phyloP scores from a whole-genome alignment of 2,888 invertebrate species.

The Ischnura elegans region DNA sequence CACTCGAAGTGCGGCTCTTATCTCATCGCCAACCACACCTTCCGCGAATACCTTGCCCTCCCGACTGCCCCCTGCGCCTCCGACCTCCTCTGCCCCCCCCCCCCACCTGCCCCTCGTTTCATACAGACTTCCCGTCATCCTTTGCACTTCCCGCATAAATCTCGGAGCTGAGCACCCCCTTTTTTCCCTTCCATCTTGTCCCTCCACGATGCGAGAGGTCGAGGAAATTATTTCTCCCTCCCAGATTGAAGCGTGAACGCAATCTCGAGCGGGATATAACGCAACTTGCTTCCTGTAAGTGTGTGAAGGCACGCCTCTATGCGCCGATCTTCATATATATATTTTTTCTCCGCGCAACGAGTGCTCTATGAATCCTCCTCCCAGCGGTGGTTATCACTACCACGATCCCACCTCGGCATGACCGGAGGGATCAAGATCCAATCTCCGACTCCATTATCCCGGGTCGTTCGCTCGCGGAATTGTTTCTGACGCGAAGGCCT shows the following conservation, averaged over 20 bases:
- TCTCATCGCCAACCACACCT: conserved; percentile 38
- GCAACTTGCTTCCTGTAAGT: conserved; percentile 1
- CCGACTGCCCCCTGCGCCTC: not conserved
- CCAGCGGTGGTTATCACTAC: conserved; percentile 10
- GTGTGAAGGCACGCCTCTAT: not conserved
- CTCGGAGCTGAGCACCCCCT: not conserved
- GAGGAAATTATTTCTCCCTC: conserved; percentile 45
- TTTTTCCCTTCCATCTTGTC: not conserved
- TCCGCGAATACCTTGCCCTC: conserved; percentile 33
- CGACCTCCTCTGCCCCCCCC: not conserved
- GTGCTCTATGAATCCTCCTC: conserved; percentile 6
- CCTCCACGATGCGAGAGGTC: not conserved
- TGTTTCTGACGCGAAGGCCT: not conserved
- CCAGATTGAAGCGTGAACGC: conserved; percentile 1
- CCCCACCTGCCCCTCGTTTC: not conserved
- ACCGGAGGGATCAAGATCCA: not conserved
- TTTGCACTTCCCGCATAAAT: conserved; percentile 41
- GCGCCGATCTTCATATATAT: not conserved
- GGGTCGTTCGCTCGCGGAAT: not conserved
- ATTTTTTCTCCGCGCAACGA: not conserved
- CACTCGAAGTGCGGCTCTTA: conserved; percentile 33
- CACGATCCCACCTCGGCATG: not conserved
- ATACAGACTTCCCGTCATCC: not conserved
- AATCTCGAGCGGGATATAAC: not conserved
- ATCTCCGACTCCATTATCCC: not conserved